These are phyloP conservation scores for Tryphoninae sp. DNA, from an alignment of 2,888 invertebrate species.

Conservation along the genomic window DNA sequence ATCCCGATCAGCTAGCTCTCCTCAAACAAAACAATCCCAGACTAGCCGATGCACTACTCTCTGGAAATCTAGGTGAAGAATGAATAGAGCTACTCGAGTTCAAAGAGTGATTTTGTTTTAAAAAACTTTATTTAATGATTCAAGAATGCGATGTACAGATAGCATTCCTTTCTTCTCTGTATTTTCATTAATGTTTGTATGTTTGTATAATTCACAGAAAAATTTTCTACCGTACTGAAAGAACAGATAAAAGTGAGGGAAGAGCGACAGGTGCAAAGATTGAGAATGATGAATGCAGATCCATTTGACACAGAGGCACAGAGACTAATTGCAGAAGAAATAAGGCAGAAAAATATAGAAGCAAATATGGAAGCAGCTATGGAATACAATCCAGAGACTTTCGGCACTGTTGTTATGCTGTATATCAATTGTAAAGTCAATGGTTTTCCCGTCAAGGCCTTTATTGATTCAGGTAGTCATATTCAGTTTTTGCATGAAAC, in stretches of 20 bases:
- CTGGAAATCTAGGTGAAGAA: conserved; percentile 88
- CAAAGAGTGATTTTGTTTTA: too few relatives aligned
- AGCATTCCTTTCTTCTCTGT: too few relatives aligned
- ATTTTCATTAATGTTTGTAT: background rate
- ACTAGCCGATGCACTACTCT: conserved; percentile 94
- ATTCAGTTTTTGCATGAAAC: conserved; percentile 32
- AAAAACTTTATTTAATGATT: too few relatives aligned
- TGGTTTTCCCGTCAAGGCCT: conserved; percentile 97
- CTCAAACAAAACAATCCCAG: conserved; percentile 96
- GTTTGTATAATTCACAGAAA: conserved; percentile 83
- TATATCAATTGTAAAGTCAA: conserved; percentile 99
- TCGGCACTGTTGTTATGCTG: conserved; percentile 98
- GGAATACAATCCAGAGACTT: conserved; percentile 99
- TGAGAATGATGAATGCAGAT: conserved; percentile 95
- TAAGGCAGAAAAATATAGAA: conserved; percentile 97
- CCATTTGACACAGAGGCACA: conserved; percentile 98
- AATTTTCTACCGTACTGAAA: conserved; percentile 89
- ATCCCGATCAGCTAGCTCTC: conserved; percentile 94
- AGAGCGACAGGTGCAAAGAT: conserved; percentile 91
- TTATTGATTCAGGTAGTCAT: conserved; percentile 94
- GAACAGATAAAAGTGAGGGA: conserved; percentile 92
- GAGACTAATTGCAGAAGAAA: conserved; percentile 96
- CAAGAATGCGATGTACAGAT: too few relatives aligned
- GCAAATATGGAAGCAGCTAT: conserved; percentile 99
- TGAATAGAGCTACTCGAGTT: too few relatives aligned